phyloP scores from a whole-genome alignment of 1,140 invertebrate species.

The Potamilus streckersoni region DNA sequence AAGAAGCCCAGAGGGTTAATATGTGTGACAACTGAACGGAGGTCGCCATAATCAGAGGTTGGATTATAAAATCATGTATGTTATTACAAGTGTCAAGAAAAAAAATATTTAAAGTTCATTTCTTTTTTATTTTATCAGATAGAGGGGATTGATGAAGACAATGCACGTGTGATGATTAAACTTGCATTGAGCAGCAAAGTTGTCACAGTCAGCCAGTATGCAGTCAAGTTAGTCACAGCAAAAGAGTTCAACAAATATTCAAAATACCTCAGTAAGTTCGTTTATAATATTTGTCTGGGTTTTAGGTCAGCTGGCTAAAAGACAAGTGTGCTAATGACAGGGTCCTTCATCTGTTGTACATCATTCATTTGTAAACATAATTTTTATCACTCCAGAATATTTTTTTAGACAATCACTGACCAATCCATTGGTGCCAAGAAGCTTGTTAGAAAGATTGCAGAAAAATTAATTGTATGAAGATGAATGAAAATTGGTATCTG shows the following conservation, averaged over 20 bases:
- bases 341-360: no score
- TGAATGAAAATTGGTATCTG: no score
- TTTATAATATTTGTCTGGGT: background rate
- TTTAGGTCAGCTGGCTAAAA: background rate
- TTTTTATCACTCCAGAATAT: no score
- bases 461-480: no score
- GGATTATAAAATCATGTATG: no score
- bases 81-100: no score
- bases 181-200: slow-evolving; percentile 78
- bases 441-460: no score
- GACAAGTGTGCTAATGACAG: background rate
- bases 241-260: slow-evolving; percentile 83
- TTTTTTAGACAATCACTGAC: no score
- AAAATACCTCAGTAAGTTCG: slow-evolving; percentile 71
- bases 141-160: slow-evolving; percentile 87
- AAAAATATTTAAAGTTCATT: no score
- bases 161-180: slow-evolving; percentile 83
- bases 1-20: background rate
- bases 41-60: no score
- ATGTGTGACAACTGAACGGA: background rate
- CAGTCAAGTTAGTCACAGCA: slow-evolving; percentile 80
- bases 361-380: no score
- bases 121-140: slow-evolving; percentile 71
- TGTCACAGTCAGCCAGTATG: slow-evolving; percentile 81
- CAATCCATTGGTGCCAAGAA: no score